Evolutionary conservation across 2,888 invertebrate genomes (phyloP).

Genomic region (Eupsilia transversa): DNA sequence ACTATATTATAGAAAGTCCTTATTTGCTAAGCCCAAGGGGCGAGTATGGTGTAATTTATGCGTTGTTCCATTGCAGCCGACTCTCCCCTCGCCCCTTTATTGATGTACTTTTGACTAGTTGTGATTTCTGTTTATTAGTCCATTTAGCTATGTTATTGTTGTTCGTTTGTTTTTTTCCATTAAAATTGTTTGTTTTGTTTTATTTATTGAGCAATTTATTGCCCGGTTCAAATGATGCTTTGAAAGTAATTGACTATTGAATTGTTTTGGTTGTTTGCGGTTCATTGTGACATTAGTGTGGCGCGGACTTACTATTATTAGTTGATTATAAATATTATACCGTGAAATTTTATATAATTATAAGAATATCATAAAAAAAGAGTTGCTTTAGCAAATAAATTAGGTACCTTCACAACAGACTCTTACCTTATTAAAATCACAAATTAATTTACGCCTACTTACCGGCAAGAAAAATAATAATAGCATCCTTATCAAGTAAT

Average conservation of each 20-base stretch:
- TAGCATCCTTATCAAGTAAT: neutral
- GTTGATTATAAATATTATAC: neutral
- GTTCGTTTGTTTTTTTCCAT: conserved; percentile 73
- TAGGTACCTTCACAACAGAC: neutral
- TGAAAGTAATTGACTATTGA: conserved; percentile 36
- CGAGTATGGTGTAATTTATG: conserved; percentile 78
- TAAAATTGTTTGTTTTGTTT: conserved; percentile 61
- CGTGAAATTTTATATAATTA: too few species aligned
- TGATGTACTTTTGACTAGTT: conserved; percentile 89
- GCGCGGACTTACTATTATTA: neutral
- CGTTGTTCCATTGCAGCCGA: conserved; percentile 77
- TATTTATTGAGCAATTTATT: conserved; percentile 56
- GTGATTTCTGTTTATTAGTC: conserved; percentile 87
- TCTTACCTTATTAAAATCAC: neutral
- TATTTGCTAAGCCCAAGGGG: conserved; percentile 69
- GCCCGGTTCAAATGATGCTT: conserved; percentile 37
- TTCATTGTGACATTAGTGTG: neutral
- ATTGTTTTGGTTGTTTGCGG: conserved; percentile 32
- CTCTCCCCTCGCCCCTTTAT: conserved; percentile 80
- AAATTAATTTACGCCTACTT: neutral
- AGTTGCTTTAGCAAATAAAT: neutral
- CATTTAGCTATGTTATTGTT: conserved; percentile 82
- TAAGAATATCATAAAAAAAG: neutral
- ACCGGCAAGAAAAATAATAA: neutral
- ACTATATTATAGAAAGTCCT: conserved; percentile 61